A percentile compares a stretch with the other conserved stretches of the same genome.
phyloP scores from a whole-genome alignment of 2,113 vertebrate genomes.

The Alces alces region DNA sequence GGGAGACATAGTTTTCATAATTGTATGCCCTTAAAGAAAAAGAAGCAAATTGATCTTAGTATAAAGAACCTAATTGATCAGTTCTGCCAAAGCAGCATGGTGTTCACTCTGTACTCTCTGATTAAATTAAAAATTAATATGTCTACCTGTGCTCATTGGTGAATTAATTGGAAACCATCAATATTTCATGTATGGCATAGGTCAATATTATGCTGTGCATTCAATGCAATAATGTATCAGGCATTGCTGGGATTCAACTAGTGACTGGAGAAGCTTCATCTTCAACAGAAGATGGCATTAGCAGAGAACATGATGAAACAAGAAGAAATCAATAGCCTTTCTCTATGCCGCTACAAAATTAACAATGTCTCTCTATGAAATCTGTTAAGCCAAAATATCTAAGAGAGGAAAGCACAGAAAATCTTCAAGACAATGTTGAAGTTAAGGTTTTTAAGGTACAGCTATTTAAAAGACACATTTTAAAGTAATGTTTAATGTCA shows the following conservation, averaged over 20 bases:
- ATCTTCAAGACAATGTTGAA: not conserved
- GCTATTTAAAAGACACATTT: not conserved
- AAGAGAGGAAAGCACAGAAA: not conserved
- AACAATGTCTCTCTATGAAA: conserved; percentile 18
- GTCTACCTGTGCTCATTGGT: not conserved
- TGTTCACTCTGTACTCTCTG: not conserved
- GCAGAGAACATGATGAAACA: not conserved
- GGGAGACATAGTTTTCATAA: not conserved
- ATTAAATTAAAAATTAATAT: conserved; percentile 49
- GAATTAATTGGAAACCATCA: not conserved
- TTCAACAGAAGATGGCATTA: not conserved
- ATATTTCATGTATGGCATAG: conserved; percentile 4
- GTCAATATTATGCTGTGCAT: not conserved
- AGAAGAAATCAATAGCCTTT: conserved; percentile 42
- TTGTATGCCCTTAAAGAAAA: not conserved
- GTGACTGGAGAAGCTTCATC: not conserved
- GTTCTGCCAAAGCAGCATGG: conserved; percentile 28
- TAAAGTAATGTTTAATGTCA: not conserved
- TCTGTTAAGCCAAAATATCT: not conserved
- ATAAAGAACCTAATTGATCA: conserved; percentile 9
- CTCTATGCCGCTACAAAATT: not conserved
- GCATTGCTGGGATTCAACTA: not conserved
- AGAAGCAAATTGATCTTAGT: not conserved
- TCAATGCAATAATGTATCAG: not conserved
- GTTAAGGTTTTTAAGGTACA: not conserved